Base-by-base conservation (phyloP, 1,140 invertebrate species). In the Matsumurasca onukii region DNA sequence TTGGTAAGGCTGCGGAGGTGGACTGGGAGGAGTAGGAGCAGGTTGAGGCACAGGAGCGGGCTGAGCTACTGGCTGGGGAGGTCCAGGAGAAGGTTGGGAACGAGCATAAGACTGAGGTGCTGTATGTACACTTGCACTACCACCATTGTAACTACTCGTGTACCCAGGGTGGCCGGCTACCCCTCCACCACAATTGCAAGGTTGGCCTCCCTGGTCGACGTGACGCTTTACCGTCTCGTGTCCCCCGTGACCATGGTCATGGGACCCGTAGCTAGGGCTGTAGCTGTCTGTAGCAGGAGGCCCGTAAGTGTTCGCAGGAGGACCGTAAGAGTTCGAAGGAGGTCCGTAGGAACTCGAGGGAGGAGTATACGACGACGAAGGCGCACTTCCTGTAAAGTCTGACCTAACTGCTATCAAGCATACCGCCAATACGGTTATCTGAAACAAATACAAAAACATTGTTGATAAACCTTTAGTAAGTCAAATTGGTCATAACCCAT, bases 141-240 rank as follows among this genome's bases (percentile, higher is more conserved):
- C 55, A 59, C 55, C 55, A 59, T 59, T 59, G 55, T 59, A 59
- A 9, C 34, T 17, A 39, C 34, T 39, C 34, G 34, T 5, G 5
- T 39, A 17, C 34, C 34, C 34, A 5, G 5, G 5, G 5, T 39
- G 34, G 34, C 34, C 34, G 17, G 34, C 34, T 39, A 39, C 34
- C 34, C 34, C 34, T 39, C 34, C 34, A 39, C 34, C 34, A 39
- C 34, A 39, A 39, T 17, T 9, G 17, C 34, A 39, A 5, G 5
- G 34, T 17, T 39, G 34, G 17, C 55, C 55, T 22, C 55, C 55
- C 9, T 27, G 2, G 25, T 27, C 3, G 9, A 59, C 22, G 55
- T 59, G 55, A 25, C 55, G 55, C n/a, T 59, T 59, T 59, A 59
- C 55, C 55, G 55, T 13, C 3, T 24, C 55, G 25, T 59, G 55